Conservation (phyloP, 2,113 vertebrate genomes). For the Apodemus speciosus region DNA sequence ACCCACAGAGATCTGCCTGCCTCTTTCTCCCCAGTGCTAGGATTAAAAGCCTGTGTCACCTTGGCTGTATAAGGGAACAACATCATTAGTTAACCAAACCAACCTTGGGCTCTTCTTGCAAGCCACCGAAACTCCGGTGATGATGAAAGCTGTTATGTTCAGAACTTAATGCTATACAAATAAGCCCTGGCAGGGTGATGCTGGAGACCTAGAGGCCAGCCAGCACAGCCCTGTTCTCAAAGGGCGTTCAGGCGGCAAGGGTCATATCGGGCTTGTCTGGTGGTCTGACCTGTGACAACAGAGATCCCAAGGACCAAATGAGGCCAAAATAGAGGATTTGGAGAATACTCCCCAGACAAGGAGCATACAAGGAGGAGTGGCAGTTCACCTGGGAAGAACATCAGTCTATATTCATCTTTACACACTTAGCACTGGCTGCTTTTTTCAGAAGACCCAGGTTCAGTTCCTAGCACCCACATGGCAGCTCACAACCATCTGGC, state of each 20-base stretch:
- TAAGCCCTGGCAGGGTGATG: neutral
- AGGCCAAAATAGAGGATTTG: neutral
- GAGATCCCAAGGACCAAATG: neutral
- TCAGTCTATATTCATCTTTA: neutral
- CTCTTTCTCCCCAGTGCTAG: neutral
- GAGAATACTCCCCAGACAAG: neutral
- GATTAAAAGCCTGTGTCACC: neutral
- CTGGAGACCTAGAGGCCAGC: neutral
- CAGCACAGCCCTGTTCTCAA: neutral
- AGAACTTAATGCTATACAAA: neutral
- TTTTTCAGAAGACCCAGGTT: neutral
- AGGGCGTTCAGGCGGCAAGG: neutral
- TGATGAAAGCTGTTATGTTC: neutral
- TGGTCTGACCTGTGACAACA: neutral
- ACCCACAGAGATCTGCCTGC: neutral
- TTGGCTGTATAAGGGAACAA: neutral
- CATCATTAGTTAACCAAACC: neutral
- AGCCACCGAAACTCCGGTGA: neutral
- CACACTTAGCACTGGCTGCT: neutral
- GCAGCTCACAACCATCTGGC: neutral
- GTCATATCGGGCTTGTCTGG: neutral
- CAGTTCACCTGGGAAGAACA: neutral
- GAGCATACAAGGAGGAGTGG: neutral
- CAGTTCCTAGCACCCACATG: neutral
- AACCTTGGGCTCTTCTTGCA: neutral